phyloP scores from a whole-genome alignment of 2,888 invertebrate species.

The Protonemura montana region DNA sequence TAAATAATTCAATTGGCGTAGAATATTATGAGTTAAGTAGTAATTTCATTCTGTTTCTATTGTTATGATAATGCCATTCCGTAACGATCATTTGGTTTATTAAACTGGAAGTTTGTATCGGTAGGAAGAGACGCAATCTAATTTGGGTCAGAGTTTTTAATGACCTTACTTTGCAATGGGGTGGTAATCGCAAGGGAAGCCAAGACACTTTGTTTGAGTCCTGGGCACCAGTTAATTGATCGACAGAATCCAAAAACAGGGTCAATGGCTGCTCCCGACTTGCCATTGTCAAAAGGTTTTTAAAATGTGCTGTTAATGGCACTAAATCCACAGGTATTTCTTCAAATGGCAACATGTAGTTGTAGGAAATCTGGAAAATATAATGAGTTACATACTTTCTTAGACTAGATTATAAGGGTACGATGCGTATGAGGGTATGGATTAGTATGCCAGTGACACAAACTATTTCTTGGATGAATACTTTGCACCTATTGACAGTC shows the following conservation, averaged over 20 bases:
- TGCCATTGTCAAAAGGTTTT: slow-evolving; percentile 87
- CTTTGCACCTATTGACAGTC: too few species aligned
- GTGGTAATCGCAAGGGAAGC: slow-evolving; percentile 90
- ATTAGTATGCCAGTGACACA: not conserved
- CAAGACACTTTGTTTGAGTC: slow-evolving; percentile 96
- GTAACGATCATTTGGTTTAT: too few species aligned
- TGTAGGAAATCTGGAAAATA: slow-evolving; percentile 81
- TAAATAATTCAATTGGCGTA: too few species aligned
- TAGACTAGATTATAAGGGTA: too few species aligned
- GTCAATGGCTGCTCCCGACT: slow-evolving; percentile 84
- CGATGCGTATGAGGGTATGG: too few species aligned
- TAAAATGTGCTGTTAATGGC: slow-evolving; percentile 94
- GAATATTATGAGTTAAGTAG: not conserved
- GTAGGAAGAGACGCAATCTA: slow-evolving; percentile 20
- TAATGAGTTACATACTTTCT: not conserved
- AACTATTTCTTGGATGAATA: too few species aligned
- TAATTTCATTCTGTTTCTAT: not conserved
- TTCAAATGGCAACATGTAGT: slow-evolving; percentile 89
- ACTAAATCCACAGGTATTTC: slow-evolving; percentile 96
- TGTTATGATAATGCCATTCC: too few species aligned
- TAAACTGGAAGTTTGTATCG: not conserved
- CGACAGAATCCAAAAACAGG: slow-evolving; percentile 94
- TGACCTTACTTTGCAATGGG: slow-evolving; percentile 78
- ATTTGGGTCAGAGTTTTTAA: not conserved
- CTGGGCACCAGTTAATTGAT: slow-evolving; percentile 93